Percentiles rank a stretch among this genome's conserved stretches.
Evolutionary conservation across 2,113 vertebrate genomes (phyloP).

Genomic region (Herpailurus yagouaroundi): DNA sequence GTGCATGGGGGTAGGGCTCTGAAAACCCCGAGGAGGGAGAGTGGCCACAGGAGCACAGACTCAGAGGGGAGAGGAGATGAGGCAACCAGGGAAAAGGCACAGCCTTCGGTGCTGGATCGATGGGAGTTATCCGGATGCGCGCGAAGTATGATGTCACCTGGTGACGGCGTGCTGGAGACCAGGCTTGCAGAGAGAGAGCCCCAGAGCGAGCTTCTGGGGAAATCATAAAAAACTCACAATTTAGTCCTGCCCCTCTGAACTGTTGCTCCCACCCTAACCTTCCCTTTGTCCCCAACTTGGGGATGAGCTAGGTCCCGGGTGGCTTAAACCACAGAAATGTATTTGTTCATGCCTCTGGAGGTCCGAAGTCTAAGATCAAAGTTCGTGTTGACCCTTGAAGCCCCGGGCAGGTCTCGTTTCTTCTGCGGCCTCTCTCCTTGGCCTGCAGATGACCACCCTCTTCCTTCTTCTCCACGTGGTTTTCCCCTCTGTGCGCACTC

Average conservation of each 20-base stretch:
- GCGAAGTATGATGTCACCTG: fast-evolving
- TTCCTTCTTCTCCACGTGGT: fast-evolving
- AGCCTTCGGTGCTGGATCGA: fast-evolving
- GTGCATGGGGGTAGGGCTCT: neutral
- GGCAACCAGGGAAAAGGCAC: neutral
- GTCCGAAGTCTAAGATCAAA: neutral
- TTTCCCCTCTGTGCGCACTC: fast-evolving
- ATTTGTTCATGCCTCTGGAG: neutral
- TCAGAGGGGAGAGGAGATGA: neutral
- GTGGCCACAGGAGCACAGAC: neutral
- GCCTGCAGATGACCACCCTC: neutral
- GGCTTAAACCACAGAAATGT: neutral
- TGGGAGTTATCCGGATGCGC: neutral
- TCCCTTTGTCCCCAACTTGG: neutral
- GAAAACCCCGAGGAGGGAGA: neutral
- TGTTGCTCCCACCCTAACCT: fast-evolving
- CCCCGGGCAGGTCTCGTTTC: neutral
- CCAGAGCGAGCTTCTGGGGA: neutral
- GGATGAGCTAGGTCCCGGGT: no score
- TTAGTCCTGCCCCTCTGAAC: no score
- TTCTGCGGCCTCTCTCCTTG: neutral
- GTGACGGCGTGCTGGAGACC: fast-evolving
- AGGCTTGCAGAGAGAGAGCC: neutral
- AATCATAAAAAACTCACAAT: neutral
- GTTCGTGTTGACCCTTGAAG: neutral